Evolutionary conservation across 2,888 invertebrate species (phyloP), one percentile per base, ranked within the genome.

Genomic region (Pristionchus arcanus): DNA sequence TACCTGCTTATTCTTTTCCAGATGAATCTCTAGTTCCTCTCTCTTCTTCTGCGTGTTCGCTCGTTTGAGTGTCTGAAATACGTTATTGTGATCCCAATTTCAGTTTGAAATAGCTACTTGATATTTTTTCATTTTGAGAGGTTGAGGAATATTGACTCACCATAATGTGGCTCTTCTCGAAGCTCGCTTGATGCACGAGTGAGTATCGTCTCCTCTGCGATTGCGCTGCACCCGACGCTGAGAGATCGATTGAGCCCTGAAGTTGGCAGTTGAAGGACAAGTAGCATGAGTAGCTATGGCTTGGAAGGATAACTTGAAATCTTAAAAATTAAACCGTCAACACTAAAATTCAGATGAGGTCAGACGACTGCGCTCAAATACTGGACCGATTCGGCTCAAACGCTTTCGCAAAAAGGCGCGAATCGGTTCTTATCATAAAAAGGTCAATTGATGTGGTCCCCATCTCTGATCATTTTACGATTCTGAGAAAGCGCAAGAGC

Each of bases 41-140:
- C 94, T 87, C 25, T 92, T 92, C 55, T 91, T 91, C 71, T 94
- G 91, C 13, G 94, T 94, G 66, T 93, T 94, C 87, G 92, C 91
- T 21, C 94, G 87, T 19, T 92, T 91, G 19, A 94, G 84, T 0
- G 93, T 94, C 37, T 89, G 90, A 49, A 83, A 25, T 16, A n/a
- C n/a, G n/a, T 21, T 11, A 28, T 11, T 19, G 7, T n/a, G n/a
- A n/a, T n/a, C 37, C 37, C 25, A 11, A 16, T 49, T 49, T 81
- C 42, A 25, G 21, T n/a, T 31, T 19, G n/a, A n/a, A n/a, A n/a
- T n/a, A n/a, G n/a, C n/a, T n/a, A n/a, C n/a, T n/a, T n/a, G n/a
- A n/a, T n/a, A n/a, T n/a, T n/a, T n/a, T n/a, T n/a, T n/a, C n/a
- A n/a, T n/a, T n/a, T n/a, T n/a, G n/a, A n/a, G n/a, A n/a, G n/a